phyloP scores from a whole-genome alignment of 2,888 invertebrate species.

The Microplitis deprimator region DNA sequence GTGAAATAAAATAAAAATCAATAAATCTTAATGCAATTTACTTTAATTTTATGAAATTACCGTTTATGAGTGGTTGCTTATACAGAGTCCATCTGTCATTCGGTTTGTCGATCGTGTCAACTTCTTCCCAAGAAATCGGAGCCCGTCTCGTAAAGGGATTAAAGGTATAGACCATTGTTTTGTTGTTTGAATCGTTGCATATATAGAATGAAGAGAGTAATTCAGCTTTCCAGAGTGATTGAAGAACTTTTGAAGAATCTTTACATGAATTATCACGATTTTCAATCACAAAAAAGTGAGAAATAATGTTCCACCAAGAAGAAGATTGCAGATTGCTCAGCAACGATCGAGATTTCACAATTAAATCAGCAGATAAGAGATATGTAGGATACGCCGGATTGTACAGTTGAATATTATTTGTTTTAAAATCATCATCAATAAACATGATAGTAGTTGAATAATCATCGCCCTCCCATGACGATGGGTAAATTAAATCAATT shows the following conservation, averaged over 20 bases:
- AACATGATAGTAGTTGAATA: no score
- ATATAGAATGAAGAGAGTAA: neutral
- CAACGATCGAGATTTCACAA: neutral
- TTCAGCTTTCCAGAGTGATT: neutral
- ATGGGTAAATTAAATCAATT: no score
- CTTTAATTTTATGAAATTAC: neutral
- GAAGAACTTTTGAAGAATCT: slow-evolving; percentile 1
- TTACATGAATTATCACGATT: slow-evolving; percentile 4
- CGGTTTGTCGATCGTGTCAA: neutral
- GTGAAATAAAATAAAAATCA: neutral
- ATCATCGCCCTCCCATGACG: no score
- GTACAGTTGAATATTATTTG: no score
- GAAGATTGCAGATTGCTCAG: neutral
- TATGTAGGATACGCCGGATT: no score
- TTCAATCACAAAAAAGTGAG: neutral
- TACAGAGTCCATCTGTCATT: neutral
- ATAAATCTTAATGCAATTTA: neutral
- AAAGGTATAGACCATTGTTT: neutral
- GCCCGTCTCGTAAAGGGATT: neutral
- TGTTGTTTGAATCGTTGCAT: neutral
- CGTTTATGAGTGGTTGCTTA: neutral
- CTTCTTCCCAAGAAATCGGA: neutral
- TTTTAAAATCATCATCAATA: no score
- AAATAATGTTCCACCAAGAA: neutral
- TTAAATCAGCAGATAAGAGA: neutral